phyloP scores from a whole-genome alignment of 2,113 vertebrate genomes.

The Pampusana beccarii region DNA sequence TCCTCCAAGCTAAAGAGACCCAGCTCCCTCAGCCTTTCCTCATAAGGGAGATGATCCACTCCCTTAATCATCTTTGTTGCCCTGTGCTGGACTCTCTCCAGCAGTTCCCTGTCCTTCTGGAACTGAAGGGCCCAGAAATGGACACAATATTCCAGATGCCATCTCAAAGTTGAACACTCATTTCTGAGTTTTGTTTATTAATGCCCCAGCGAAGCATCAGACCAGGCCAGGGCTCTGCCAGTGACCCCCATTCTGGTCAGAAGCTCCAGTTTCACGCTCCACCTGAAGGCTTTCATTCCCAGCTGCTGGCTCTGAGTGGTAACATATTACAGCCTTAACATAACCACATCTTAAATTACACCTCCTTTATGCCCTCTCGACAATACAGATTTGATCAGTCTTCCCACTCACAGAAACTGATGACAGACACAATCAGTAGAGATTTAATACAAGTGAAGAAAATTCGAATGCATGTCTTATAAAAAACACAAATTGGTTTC shows the following conservation, averaged over 20 bases:
- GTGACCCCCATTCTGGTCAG: not conserved
- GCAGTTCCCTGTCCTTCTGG: too few relatives aligned
- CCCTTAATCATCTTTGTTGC: too few relatives aligned
- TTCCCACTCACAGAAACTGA: not conserved
- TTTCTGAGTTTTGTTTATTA: not conserved
- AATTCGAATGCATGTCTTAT: conserved; percentile 13
- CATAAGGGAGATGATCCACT: too few relatives aligned
- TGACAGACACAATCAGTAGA: not conserved
- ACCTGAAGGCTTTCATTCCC: not conserved
- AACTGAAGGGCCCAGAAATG: too few relatives aligned
- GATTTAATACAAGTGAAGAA: conserved; percentile 24
- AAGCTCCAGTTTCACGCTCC: not conserved
- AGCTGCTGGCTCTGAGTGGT: not conserved
- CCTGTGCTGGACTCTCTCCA: too few relatives aligned
- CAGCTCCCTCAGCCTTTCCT: too few relatives aligned
- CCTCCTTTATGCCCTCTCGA: not conserved
- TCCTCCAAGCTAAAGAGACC: too few relatives aligned
- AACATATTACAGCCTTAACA: not conserved
- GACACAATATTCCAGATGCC: too few relatives aligned
- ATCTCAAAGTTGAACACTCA: not conserved
- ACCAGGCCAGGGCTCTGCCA: not conserved
- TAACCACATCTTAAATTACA: not conserved
- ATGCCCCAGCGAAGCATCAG: not conserved
- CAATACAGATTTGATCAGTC: not conserved
- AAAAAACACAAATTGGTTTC: conserved; percentile 40